These are phyloP conservation scores for Octodonta nipae DNA, from an alignment of 2,888 invertebrate species.

Conservation along the genomic window DNA sequence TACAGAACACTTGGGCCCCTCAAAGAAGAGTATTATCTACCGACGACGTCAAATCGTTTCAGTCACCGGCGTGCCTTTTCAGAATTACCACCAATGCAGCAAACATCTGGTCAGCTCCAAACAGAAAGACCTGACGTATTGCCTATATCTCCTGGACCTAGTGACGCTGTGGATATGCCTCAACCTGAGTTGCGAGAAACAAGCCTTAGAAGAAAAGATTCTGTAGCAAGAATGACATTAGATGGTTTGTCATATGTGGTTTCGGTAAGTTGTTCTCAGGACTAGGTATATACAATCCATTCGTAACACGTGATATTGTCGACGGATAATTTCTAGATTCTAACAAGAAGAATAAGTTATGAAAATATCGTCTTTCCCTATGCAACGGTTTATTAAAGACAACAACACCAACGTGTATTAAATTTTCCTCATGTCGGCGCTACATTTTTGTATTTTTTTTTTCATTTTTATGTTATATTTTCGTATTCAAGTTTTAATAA, in stretches of 20 bases:
- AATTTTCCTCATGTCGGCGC: no score
- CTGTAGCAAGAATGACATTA: slow-evolving; percentile 70
- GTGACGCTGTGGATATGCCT: slow-evolving; percentile 31
- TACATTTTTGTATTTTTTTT: no score
- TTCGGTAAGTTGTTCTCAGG: no score
- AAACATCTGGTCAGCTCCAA: slow-evolving; percentile 22
- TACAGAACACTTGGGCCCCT: slow-evolving; percentile 41
- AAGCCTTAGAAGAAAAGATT: slow-evolving; percentile 51
- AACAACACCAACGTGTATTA: no score
- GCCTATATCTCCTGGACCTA: slow-evolving; percentile 32
- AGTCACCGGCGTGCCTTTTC: slow-evolving; percentile 12
- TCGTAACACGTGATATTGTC: no score
- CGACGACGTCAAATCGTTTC: slow-evolving; percentile 19
- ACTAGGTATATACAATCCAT: no score
- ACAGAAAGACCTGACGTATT: slow-evolving; percentile 36
- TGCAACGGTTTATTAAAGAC: no score
- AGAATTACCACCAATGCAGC: slow-evolving; percentile 13
- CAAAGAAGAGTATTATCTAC: slow-evolving; percentile 36
- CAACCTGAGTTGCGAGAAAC: slow-evolving; percentile 18
- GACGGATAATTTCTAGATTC: no score
- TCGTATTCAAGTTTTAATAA: no score
- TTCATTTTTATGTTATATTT: no score
- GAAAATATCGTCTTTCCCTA: no score
- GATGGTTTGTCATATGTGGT: slow-evolving; percentile 67
- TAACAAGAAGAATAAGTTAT: no score